Conservation (phyloP, 2,888 invertebrate genomes). For the Anoplius nigerrimus region DNA sequence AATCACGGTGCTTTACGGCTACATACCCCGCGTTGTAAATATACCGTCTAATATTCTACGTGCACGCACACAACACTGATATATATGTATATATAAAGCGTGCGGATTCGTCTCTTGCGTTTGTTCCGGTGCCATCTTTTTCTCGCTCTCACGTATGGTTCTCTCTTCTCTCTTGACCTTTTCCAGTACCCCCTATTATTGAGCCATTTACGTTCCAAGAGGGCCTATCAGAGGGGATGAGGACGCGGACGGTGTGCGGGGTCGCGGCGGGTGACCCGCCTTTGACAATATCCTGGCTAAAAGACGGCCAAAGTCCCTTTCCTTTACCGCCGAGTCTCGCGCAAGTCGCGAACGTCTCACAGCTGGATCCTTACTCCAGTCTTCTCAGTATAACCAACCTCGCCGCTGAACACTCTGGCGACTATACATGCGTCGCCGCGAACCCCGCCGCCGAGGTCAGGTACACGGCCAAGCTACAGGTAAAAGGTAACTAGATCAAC, state of each 20-base stretch:
- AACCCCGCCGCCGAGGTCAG: slow-evolving; percentile 87
- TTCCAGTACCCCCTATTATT: slow-evolving; percentile 89
- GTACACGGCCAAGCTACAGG: slow-evolving; percentile 87
- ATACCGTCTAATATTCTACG: slow-evolving; percentile 24
- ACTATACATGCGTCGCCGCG: slow-evolving; percentile 87
- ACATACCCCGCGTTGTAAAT: not conserved
- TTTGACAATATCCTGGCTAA: slow-evolving; percentile 87
- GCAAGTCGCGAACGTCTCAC: slow-evolving; percentile 80
- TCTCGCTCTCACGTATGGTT: slow-evolving; percentile 79
- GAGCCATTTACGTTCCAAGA: slow-evolving; percentile 91
- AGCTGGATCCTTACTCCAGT: slow-evolving; percentile 86
- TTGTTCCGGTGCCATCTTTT: slow-evolving; percentile 76
- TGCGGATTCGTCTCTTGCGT: slow-evolving; percentile 63
- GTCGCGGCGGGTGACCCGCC: slow-evolving; percentile 89
- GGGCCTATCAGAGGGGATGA: slow-evolving; percentile 88
- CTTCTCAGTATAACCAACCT: slow-evolving; percentile 87
- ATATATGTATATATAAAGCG: slow-evolving; percentile 35
- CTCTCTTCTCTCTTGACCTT: slow-evolving; percentile 76
- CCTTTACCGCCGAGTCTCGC: slow-evolving; percentile 81
- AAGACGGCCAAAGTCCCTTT: slow-evolving; percentile 81
- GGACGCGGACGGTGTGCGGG: slow-evolving; percentile 88
- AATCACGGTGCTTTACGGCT: slow-evolving; percentile 1
- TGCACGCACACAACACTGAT: slow-evolving; percentile 46
- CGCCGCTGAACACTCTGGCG: slow-evolving; percentile 84
- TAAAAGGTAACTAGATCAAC: slow-evolving; percentile 83